phyloP scores from a whole-genome alignment of 2,113 vertebrate species.

The Pollimyrus isidori region DNA sequence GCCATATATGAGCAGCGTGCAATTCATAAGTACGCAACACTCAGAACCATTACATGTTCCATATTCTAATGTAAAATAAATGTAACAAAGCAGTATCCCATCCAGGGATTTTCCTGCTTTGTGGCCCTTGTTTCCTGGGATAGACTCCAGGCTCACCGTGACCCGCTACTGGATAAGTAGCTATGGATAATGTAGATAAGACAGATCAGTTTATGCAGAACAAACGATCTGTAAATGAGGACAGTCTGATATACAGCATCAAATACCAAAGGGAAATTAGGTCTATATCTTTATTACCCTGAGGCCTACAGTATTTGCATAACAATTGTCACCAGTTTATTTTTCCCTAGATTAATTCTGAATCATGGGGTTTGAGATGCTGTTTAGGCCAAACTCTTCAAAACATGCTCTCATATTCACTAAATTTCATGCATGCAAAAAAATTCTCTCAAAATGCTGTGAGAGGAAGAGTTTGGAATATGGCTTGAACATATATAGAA shows the following conservation, averaged over 20 bases:
- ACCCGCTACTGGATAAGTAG: not conserved
- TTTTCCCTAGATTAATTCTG: not conserved
- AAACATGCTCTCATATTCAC: no score
- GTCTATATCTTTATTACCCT: not conserved
- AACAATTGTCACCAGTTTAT: not conserved
- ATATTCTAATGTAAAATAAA: not conserved
- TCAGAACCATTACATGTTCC: not conserved
- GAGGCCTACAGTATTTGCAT: not conserved
- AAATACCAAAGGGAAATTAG: not conserved
- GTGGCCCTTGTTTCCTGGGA: not conserved
- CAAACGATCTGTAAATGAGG: not conserved
- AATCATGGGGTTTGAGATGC: not conserved
- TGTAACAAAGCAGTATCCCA: not conserved
- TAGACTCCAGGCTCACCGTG: not conserved
- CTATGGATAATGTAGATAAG: not conserved
- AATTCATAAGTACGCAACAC: not conserved
- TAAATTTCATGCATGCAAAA: not conserved
- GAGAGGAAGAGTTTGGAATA: not conserved
- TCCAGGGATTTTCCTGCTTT: not conserved
- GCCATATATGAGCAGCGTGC: not conserved
- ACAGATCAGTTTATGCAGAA: not conserved
- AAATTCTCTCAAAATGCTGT: not conserved
- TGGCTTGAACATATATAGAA: not conserved
- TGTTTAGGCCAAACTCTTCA: not conserved
- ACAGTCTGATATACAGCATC: not conserved